Conservation (phyloP, 2,113 vertebrate genomes). For the Lagopus muta region DNA sequence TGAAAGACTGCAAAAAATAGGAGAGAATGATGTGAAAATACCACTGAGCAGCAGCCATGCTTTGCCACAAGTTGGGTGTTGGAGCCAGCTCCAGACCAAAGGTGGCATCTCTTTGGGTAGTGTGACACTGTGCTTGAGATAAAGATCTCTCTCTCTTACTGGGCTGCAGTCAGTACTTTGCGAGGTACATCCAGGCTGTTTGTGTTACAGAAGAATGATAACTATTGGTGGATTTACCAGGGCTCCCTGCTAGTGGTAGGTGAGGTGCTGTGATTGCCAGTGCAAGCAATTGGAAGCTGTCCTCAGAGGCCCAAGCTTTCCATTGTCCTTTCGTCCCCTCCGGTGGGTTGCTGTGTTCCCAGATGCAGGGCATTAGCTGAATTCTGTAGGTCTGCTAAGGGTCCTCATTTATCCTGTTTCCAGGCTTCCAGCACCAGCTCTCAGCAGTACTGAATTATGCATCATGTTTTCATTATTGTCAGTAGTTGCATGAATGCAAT, state of each 20-base stretch:
- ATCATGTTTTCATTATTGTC: neutral
- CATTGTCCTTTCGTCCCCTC: neutral
- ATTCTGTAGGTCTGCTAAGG: neutral
- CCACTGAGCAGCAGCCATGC: rapidly evolving
- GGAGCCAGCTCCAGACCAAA: neutral
- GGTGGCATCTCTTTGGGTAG: neutral
- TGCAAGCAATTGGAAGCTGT: neutral
- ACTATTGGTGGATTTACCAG: neutral
- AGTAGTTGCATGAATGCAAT: neutral
- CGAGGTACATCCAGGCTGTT: neutral
- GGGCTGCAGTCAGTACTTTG: neutral
- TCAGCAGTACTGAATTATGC: neutral
- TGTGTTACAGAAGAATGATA: neutral
- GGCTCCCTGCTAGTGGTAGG: neutral
- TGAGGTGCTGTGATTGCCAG: neutral
- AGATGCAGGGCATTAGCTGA: neutral
- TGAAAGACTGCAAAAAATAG: neutral
- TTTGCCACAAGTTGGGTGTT: neutral
- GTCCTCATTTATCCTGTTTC: rapidly evolving
- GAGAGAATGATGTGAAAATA: neutral
- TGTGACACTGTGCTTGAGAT: neutral
- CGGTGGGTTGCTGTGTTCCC: rapidly evolving
- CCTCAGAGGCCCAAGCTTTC: neutral
- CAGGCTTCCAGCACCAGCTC: neutral
- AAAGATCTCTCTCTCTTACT: neutral